phyloP scores from a whole-genome alignment of 2,888 invertebrate species.

The Peribatodes rhomboidaria region DNA sequence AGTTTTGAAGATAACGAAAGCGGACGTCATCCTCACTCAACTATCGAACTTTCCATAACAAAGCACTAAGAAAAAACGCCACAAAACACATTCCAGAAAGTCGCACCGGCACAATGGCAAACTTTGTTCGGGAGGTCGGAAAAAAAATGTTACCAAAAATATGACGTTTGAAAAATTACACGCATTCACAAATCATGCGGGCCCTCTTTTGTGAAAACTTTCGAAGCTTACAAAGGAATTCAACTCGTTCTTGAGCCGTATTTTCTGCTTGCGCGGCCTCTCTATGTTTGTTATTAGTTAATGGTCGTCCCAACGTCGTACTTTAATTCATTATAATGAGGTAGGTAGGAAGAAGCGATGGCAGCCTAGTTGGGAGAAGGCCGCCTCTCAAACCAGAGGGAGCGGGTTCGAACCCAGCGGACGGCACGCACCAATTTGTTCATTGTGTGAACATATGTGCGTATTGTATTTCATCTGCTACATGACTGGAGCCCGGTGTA shows the following conservation, averaged over 20 bases:
- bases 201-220: conserved; percentile 82
- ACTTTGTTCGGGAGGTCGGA: conserved; percentile 78
- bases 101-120: conserved; percentile 77
- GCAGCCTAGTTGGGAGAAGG: too few relatives aligned
- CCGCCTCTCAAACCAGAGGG: too few relatives aligned
- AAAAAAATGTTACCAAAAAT: conserved; percentile 81
- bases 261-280: conserved; percentile 61
- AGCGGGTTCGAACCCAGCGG: too few relatives aligned
- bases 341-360: too few relatives aligned
- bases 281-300: conserved; percentile 46
- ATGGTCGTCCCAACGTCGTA: conserved; percentile 40
- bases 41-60: conserved; percentile 75
- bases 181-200: conserved; percentile 85
- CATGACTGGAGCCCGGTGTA: too few relatives aligned
- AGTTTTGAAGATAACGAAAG: conserved; percentile 59
- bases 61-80: conserved; percentile 66
- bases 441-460: too few relatives aligned
- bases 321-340: conserved; percentile 51
- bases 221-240: conserved; percentile 76
- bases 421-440: too few relatives aligned
- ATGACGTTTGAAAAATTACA: conserved; percentile 87
- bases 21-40: conserved; percentile 65
- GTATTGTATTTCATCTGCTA: too few relatives aligned
- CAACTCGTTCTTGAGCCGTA: conserved; percentile 77
- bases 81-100: conserved; percentile 75